These are phyloP conservation scores for Paracyclopina nana DNA, from an alignment of 1,140 invertebrate species.

Conservation along the genomic window DNA sequence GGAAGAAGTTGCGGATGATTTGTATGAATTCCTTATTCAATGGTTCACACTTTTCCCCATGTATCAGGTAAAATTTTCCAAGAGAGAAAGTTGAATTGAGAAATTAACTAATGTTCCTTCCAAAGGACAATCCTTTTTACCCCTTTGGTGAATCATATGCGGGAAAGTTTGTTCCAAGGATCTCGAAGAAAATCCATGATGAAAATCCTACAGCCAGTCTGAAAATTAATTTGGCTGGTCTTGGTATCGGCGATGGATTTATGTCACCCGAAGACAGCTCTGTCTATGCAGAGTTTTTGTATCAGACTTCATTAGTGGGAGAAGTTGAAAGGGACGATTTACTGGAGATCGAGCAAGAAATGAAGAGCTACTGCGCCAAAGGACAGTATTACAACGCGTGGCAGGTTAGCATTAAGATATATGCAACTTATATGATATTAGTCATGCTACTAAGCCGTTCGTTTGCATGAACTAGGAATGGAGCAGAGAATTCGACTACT, in stretches of 20 bases:
- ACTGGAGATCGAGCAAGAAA: background rate
- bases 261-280: background rate
- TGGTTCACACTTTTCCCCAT: background rate
- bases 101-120: too few relatives aligned
- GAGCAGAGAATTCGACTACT: background rate
- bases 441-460: too few relatives aligned
- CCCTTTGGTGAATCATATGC: slow-evolving; percentile 27
- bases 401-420: background rate
- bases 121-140: slow-evolving; percentile 26
- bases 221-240: slow-evolving; percentile 5
- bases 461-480: background rate
- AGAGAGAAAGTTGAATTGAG: too few relatives aligned
- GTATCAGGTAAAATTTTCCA: too few relatives aligned
- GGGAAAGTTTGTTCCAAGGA: slow-evolving; percentile 18
- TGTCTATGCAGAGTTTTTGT: slow-evolving; percentile 1
- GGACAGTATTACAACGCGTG: background rate
- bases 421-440: background rate
- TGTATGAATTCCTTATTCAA: slow-evolving; percentile 1
- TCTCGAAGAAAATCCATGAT: slow-evolving; percentile 5
- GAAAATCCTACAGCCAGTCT: slow-evolving; percentile 2
- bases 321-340: background rate
- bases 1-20: background rate
- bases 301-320: background rate
- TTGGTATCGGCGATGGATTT: slow-evolving; percentile 8
- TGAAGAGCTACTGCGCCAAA: background rate